Evolutionary conservation across 1,140 invertebrate species (phyloP).

Genomic region (Tetramorium simillimum): DNA sequence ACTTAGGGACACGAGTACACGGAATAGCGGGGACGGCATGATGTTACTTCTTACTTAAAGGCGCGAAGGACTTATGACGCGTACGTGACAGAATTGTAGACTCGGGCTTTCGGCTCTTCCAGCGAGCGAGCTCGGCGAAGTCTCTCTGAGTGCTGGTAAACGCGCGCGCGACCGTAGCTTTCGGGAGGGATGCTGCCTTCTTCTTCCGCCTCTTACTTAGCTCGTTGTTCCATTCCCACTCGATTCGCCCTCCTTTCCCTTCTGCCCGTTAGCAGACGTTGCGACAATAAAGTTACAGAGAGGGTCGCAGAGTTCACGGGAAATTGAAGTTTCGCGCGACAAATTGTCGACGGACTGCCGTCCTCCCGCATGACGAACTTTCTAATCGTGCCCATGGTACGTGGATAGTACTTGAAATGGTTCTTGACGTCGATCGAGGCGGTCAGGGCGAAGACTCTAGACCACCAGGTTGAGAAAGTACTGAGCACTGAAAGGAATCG

Average conservation of each 20-base stretch:
- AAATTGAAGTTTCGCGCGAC: constrained; percentile 76
- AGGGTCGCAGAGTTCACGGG: constrained; percentile 66
- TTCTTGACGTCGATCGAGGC: constrained; percentile 27
- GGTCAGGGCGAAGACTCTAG: constrained; percentile 27
- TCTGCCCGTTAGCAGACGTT: constrained; percentile 51
- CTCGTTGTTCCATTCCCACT: constrained; percentile 36
- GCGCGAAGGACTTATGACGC: constrained; percentile 77
- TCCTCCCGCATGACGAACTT: constrained; percentile 65
- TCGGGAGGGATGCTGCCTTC: constrained; percentile 54
- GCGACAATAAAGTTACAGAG: constrained; percentile 71
- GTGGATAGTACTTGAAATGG: constrained; percentile 61
- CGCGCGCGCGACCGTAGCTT: constrained; percentile 39
- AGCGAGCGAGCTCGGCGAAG: not conserved
- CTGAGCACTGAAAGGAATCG: not conserved
- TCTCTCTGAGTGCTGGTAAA: constrained; percentile 41
- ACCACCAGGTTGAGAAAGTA: not conserved
- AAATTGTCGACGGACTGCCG: constrained; percentile 63
- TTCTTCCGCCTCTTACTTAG: constrained; percentile 31
- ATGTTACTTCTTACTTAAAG: constrained; percentile 79
- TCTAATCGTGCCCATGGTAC: constrained; percentile 63
- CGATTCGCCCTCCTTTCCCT: constrained; percentile 27
- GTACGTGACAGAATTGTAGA: constrained; percentile 79
- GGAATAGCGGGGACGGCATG: constrained; percentile 43
- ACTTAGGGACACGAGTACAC: constrained; percentile 56
- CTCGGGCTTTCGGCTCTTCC: constrained; percentile 1